Evolutionary conservation across 1,140 invertebrate genomes (phyloP).

Genomic region (Trichoplusia ni): DNA sequence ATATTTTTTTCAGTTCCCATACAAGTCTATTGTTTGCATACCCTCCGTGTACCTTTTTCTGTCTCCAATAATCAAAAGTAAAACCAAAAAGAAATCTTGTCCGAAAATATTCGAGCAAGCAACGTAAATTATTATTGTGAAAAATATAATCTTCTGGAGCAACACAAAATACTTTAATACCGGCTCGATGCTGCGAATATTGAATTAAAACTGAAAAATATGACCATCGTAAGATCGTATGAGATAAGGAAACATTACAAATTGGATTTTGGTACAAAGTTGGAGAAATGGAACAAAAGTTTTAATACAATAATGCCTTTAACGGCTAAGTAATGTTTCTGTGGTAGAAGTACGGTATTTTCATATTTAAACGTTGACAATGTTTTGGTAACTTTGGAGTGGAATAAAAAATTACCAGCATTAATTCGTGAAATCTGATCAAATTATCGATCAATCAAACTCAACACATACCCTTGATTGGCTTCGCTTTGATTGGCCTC

Average conservation of each 20-base stretch:
- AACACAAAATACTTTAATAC: conserved; percentile 4
- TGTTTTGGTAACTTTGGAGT: no score
- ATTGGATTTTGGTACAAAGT: conserved; percentile 13
- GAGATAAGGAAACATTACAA: conserved; percentile 7
- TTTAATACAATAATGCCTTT: conserved; percentile 11
- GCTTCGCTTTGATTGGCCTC: no score
- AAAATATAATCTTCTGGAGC: not conserved
- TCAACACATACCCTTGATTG: no score
- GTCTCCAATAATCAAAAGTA: no score
- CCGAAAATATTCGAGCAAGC: not conserved
- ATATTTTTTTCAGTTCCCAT: no score
- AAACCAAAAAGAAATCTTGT: not conserved
- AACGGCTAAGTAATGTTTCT: not conserved
- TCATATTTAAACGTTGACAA: no score
- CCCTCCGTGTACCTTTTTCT: no score
- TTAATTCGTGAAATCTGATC: no score
- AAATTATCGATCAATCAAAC: no score
- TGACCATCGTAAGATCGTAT: conserved; percentile 1
- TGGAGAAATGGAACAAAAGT: conserved; percentile 1
- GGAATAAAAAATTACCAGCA: no score
- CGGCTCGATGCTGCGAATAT: not conserved
- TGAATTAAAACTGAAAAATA: conserved; percentile 24
- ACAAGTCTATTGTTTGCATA: no score
- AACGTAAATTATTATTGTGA: not conserved
- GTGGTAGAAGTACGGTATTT: no score